Conservation (phyloP, 2,797 vertebrate genomes). For the Ctenopoma kingsleyae region DNA sequence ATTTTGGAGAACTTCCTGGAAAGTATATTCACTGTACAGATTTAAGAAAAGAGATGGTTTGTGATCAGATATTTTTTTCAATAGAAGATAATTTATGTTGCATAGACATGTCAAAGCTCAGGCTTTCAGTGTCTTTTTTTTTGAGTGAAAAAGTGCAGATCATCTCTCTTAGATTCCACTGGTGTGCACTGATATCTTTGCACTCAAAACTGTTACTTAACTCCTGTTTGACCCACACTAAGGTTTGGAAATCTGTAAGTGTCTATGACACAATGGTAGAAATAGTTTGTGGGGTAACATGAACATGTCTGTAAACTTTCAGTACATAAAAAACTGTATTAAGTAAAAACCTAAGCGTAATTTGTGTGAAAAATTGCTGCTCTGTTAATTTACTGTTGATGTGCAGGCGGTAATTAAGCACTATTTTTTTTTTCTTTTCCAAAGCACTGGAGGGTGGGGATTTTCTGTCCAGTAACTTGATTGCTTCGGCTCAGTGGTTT, state of each 20-base stretch:
- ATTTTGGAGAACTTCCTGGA: constrained; percentile 63
- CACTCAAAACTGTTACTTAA: constrained; percentile 11
- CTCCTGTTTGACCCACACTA: constrained; percentile 44
- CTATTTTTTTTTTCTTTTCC: constrained; percentile 26
- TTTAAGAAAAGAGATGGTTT: constrained; percentile 74
- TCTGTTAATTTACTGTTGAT: constrained; percentile 25
- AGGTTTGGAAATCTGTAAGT: constrained; percentile 28
- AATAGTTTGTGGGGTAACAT: constrained; percentile 15
- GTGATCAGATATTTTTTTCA: constrained; percentile 71
- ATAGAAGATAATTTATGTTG: constrained; percentile 30
- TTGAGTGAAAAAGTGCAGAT: constrained; percentile 32
- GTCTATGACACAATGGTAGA: constrained; percentile 67
- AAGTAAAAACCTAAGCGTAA: constrained; percentile 32
- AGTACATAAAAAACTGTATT: constrained; percentile 26
- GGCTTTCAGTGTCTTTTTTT: constrained; percentile 26
- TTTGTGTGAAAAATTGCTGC: constrained; percentile 49
- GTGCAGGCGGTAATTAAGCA: constrained; percentile 38
- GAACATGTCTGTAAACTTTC: constrained; percentile 19
- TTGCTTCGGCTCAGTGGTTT: constrained; percentile 52
- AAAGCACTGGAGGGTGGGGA: constrained; percentile 59
- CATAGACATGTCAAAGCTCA: constrained; percentile 46
- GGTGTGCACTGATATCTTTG: constrained; percentile 41
- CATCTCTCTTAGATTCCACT: constrained; percentile 35
- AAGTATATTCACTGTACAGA: constrained; percentile 38
- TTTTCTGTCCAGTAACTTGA: constrained; percentile 41